Conservation (phyloP, 30 jellyfish, hydroid and myxozoan genomes). For the Pseudorhiza aurosa region DNA sequence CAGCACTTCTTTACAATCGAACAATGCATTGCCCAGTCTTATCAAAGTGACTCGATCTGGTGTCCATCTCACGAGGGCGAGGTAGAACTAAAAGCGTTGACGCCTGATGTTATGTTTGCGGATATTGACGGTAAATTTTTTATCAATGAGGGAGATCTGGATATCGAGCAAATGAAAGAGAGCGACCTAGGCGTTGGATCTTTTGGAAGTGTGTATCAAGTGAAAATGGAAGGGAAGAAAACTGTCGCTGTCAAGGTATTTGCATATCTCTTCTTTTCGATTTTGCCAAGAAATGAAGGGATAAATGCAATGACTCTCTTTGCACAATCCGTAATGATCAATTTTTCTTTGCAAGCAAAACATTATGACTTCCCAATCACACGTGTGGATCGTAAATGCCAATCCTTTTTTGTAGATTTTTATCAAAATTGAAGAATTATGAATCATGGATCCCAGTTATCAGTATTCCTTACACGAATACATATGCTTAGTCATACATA, state of each 20-base stretch:
- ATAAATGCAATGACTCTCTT: too few relatives aligned
- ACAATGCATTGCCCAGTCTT: conserved; percentile 73
- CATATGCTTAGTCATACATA: too few relatives aligned
- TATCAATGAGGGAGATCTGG: conserved; percentile 48
- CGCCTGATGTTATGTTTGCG: conserved; percentile 91
- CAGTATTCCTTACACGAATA: too few relatives aligned
- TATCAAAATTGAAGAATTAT: too few relatives aligned
- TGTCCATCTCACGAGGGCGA: conserved; percentile 75
- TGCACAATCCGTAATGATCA: too few relatives aligned
- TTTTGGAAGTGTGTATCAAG: conserved; percentile 81
- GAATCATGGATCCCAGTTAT: too few relatives aligned
- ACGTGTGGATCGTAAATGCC: too few relatives aligned
- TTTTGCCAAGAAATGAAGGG: too few relatives aligned
- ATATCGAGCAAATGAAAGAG: conserved; percentile 25
- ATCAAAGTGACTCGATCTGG: conserved; percentile 75
- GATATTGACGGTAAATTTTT: conserved; percentile 79
- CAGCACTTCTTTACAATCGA: conserved; percentile 56
- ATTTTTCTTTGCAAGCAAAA: too few relatives aligned
- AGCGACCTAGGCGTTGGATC: conserved; percentile 85
- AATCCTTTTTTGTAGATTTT: too few relatives aligned
- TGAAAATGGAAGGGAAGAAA: conserved; percentile 56
- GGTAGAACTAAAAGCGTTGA: conserved; percentile 48
- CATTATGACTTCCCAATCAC: too few relatives aligned
- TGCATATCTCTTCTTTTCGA: not conserved
- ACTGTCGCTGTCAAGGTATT: conserved; percentile 84